A percentile compares a stretch with the other conserved stretches of the same genome.
These are phyloP conservation scores for Galagoides demidoff DNA, from an alignment of 2,797 vertebrate genomes.

Conservation along the genomic window DNA sequence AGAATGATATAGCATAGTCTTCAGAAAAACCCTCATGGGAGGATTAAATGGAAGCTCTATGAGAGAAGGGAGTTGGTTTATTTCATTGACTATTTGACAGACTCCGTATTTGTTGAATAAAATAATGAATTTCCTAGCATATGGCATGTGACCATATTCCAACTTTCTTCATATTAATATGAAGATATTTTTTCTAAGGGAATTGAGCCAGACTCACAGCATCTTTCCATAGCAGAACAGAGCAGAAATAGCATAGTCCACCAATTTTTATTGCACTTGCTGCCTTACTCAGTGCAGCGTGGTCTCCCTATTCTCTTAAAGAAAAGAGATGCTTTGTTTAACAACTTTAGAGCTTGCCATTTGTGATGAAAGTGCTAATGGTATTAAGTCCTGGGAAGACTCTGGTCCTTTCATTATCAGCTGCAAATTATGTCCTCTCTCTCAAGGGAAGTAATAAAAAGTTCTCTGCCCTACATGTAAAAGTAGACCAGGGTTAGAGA, in stretches of 20 bases:
- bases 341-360: slow-evolving; percentile 37
- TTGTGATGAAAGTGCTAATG: slow-evolving; percentile 43
- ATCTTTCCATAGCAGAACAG: not conserved
- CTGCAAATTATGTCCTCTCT: not conserved
- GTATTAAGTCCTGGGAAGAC: slow-evolving; percentile 27
- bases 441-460: slow-evolving; percentile 56
- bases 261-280: not conserved
- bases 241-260: not conserved
- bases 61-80: not conserved
- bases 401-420: slow-evolving; percentile 50
- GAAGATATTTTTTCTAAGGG: not conserved
- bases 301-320: not conserved
- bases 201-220: not conserved
- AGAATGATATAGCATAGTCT: not conserved
- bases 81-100: not conserved
- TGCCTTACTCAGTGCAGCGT: not conserved
- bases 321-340: not conserved
- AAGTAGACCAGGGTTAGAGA: not conserved
- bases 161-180: not conserved
- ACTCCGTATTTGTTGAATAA: not conserved
- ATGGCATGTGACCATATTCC: not conserved
- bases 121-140: not conserved
- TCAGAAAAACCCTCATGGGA: not conserved
- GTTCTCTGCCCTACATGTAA: not conserved
- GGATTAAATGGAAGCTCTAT: not conserved